phyloP scores from a whole-genome alignment of 2,888 invertebrate species.

The Alviniconcha strummeri region DNA sequence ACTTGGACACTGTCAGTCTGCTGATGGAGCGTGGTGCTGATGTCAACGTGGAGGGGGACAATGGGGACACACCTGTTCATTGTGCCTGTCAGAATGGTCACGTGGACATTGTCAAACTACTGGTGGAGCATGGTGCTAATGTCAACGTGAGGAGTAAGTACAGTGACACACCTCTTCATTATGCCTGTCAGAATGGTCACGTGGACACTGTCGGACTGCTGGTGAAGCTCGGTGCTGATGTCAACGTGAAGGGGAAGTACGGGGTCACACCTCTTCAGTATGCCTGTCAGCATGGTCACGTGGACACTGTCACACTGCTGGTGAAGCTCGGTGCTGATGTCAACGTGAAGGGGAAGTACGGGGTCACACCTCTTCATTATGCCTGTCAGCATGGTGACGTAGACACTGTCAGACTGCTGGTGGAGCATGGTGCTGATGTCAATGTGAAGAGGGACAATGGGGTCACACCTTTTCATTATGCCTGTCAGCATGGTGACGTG shows the following conservation, averaged over 20 bases:
- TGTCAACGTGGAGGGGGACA: not conserved
- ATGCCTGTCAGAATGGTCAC: not conserved
- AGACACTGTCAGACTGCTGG: not conserved
- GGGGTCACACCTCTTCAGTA: not conserved
- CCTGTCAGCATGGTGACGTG: too few relatives aligned
- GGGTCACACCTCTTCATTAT: too few relatives aligned
- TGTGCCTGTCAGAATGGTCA: not conserved
- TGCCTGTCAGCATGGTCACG: not conserved
- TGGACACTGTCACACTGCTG: not conserved
- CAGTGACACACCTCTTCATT: not conserved
- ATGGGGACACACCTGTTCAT: slow-evolving; percentile 5
- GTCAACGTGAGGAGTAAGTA: not conserved
- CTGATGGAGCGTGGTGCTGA: not conserved
- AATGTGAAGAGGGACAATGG: not conserved
- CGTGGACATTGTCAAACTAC: not conserved
- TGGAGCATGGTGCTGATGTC: not conserved
- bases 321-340: not conserved
- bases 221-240: not conserved
- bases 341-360: too few relatives aligned
- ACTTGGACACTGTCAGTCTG: not conserved
- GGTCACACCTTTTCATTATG: too few relatives aligned
- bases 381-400: too few relatives aligned
- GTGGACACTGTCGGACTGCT: not conserved
- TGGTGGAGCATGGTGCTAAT: not conserved
- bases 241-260: not conserved